A percentile compares a stretch with the other conserved stretches of the same genome.
Evolutionary conservation across 2,797 vertebrate species (phyloP).

Genomic region (Smutsia gigantea): DNA sequence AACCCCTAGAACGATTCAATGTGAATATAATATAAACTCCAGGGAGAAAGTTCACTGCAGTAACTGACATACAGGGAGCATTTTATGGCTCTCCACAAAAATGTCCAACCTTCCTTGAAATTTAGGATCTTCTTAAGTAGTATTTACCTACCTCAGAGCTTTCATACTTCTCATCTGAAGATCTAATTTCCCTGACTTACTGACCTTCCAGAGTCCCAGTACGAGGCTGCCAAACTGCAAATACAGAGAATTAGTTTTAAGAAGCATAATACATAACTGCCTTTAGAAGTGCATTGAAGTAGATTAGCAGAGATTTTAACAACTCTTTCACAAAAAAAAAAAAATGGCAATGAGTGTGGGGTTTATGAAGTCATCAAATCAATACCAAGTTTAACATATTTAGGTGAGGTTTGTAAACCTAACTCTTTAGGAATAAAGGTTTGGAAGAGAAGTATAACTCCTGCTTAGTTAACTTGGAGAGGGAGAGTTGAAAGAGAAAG

Average conservation of each 20-base stretch:
- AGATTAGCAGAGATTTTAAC: constrained; percentile 56
- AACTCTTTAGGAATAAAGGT: not conserved
- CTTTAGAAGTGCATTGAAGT: constrained; percentile 49
- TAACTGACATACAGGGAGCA: not conserved
- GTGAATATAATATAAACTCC: not conserved
- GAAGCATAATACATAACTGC: constrained; percentile 11
- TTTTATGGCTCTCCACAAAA: not conserved
- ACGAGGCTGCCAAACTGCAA: constrained; percentile 45
- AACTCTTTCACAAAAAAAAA: not conserved
- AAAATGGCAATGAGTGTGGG: not conserved
- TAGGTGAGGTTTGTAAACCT: not conserved
- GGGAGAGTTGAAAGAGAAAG: not conserved
- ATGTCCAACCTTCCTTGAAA: not conserved
- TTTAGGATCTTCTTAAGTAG: not conserved
- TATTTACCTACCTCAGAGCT: not conserved
- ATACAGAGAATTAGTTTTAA: constrained; percentile 52
- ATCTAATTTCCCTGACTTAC: not conserved
- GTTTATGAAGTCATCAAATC: constrained; percentile 16
- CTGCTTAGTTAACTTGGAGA: not conserved
- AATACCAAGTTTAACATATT: not conserved
- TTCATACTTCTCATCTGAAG: not conserved
- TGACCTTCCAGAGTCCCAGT: not conserved
- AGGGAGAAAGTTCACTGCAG: not conserved
- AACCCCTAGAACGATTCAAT: not conserved
- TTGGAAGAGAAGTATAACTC: not conserved